A percentile compares a stretch with the other conserved stretches of the same genome.
These are phyloP conservation scores for Ficedula albicollis DNA, from an alignment of 2,797 vertebrate species.

Conservation along the genomic window DNA sequence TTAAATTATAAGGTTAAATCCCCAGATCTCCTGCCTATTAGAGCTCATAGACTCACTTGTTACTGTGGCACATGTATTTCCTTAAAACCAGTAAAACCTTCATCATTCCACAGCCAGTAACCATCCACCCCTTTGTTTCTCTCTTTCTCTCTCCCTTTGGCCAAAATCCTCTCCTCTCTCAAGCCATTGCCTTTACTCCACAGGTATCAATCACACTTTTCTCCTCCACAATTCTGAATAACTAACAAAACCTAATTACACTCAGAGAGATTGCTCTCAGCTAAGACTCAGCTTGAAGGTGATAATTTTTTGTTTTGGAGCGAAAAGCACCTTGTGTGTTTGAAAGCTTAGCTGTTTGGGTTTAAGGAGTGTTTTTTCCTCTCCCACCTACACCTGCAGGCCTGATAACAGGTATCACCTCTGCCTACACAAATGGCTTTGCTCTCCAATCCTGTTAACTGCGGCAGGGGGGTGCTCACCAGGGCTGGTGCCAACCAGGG, in stretches of 20 bases:
- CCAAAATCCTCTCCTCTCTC: background rate
- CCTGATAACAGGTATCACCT: background rate
- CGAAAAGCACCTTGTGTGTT: background rate
- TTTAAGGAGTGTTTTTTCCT: background rate
- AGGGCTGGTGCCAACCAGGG: background rate
- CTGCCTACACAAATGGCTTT: background rate
- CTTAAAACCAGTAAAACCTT: background rate
- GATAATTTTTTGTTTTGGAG: background rate
- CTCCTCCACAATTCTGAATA: background rate
- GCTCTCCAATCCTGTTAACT: background rate
- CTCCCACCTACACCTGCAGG: background rate
- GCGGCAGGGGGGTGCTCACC: background rate
- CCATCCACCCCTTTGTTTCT: background rate
- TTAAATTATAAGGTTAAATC: background rate
- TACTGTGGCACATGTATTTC: background rate
- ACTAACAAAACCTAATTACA: background rate
- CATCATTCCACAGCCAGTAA: background rate
- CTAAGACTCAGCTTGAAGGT: background rate
- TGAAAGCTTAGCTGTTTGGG: background rate
- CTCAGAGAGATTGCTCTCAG: background rate
- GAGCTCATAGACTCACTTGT: background rate
- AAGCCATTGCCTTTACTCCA: background rate
- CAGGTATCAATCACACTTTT: background rate
- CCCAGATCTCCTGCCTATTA: background rate
- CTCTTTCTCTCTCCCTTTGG: background rate